These are phyloP conservation scores for Agapostemon virescens DNA, from an alignment of 2,888 invertebrate genomes.

Conservation along the genomic window DNA sequence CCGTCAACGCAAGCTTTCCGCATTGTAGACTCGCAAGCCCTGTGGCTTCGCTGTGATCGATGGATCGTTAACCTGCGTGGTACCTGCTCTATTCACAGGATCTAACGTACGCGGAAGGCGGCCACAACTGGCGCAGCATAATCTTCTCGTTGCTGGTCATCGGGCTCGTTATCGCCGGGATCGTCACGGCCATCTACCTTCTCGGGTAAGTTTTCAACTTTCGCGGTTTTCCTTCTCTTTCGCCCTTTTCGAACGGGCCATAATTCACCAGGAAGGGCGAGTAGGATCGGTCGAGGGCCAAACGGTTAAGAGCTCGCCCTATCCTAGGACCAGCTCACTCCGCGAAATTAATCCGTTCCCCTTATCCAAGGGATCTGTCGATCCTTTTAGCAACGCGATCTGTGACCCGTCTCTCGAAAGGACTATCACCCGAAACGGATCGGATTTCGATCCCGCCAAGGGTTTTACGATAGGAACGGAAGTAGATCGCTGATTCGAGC, in stretches of 20 bases:
- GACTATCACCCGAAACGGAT: conserved; percentile 16
- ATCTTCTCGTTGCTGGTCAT: conserved; percentile 93
- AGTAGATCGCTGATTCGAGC: conserved; percentile 10
- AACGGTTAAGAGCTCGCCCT: conserved; percentile 21
- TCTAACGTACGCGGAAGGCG: conserved; percentile 88
- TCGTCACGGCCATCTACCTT: conserved; percentile 93
- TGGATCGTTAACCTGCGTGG: conserved; percentile 50
- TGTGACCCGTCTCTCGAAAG: background rate
- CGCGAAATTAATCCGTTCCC: conserved; percentile 38
- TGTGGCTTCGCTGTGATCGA: conserved; percentile 18
- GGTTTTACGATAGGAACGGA: conserved; percentile 8
- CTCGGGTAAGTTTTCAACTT: conserved; percentile 85
- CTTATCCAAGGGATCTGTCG: background rate
- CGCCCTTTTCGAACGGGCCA: background rate
- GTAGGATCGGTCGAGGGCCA: background rate
- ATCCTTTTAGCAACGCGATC: conserved; percentile 23
- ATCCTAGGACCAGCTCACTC: conserved; percentile 16
- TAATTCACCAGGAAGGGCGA: background rate
- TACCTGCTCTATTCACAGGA: conserved; percentile 82
- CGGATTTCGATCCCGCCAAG: conserved; percentile 17
- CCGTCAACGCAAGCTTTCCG: conserved; percentile 49
- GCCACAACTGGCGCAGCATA: conserved; percentile 94
- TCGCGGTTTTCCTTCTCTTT: background rate
- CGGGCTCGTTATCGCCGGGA: conserved; percentile 92
- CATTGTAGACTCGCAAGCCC: conserved; percentile 34